Evolutionary conservation across 2,113 vertebrate species (phyloP).

Genomic region (Hylia prasina): DNA sequence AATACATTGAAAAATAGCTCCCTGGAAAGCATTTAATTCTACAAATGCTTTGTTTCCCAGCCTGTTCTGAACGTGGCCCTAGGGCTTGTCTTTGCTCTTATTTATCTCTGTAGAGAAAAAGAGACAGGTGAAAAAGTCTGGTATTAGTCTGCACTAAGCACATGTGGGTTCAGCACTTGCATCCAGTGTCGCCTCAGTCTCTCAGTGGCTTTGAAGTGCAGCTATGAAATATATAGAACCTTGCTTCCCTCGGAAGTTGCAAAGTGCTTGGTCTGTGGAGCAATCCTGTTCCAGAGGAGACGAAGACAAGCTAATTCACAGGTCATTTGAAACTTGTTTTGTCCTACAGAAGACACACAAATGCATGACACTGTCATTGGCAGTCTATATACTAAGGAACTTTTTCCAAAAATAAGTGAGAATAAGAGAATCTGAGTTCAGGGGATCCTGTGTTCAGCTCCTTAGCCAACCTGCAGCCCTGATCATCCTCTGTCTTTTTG

Average conservation of each 20-base stretch:
- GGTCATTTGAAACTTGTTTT: not conserved
- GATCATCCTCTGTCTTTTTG: not conserved
- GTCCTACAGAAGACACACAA: not conserved
- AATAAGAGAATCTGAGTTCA: not conserved
- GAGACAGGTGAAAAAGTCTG: not conserved
- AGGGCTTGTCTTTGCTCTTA: not conserved
- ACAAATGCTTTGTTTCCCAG: slow-evolving; percentile 3
- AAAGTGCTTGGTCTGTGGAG: not conserved
- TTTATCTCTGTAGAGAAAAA: not conserved
- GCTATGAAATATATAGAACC: not conserved
- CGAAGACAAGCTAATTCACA: not conserved
- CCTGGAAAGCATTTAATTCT: slow-evolving; percentile 23
- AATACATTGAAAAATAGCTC: slow-evolving; percentile 27
- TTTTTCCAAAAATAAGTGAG: not conserved
- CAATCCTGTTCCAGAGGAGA: not conserved
- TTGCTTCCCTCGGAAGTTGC: not conserved
- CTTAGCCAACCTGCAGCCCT: not conserved
- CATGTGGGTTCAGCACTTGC: not conserved
- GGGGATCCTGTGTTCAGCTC: not conserved
- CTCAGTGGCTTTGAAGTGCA: not conserved
- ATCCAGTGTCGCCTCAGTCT: not conserved
- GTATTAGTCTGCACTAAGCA: not conserved
- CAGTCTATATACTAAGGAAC: not conserved
- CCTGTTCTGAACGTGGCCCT: not conserved
- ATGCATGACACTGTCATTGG: rapidly evolving